phyloP scores from a whole-genome alignment of 2,797 vertebrate species.

The Lateolabrax maculatus region DNA sequence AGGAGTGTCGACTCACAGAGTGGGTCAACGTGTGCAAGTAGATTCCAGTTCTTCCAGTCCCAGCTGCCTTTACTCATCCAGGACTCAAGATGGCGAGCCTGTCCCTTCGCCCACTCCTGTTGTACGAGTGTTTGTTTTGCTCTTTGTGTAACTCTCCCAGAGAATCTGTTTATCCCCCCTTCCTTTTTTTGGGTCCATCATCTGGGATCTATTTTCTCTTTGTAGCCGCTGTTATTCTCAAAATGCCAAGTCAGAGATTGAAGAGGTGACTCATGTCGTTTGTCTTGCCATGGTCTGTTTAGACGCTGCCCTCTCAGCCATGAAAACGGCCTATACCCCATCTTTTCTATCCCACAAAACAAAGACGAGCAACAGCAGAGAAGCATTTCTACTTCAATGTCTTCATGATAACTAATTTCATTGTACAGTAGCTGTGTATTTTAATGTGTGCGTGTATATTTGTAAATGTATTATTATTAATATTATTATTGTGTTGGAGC shows the following conservation, averaged over 20 bases:
- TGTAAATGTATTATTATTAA: constrained; percentile 82
- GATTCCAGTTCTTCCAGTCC: constrained; percentile 10
- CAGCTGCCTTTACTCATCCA: constrained; percentile 47
- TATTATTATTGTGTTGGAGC: constrained; percentile 70
- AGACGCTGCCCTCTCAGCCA: constrained; percentile 78
- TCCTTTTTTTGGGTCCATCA: constrained; percentile 76
- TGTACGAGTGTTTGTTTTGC: constrained; percentile 68
- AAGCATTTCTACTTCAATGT: constrained; percentile 58
- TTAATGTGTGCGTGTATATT: constrained; percentile 77
- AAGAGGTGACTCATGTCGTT: constrained; percentile 87
- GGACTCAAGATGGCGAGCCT: constrained; percentile 72
- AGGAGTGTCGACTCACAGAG: constrained; percentile 92
- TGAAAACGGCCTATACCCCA: constrained; percentile 74
- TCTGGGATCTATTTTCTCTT: constrained; percentile 87
- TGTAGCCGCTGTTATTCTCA: constrained; percentile 86
- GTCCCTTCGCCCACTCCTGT: constrained; percentile 55
- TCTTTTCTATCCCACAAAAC: constrained; percentile 67
- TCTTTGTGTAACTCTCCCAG: constrained; percentile 77
- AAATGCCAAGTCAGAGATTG: constrained; percentile 87
- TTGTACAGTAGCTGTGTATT: constrained; percentile 76
- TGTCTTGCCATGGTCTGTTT: constrained; percentile 80
- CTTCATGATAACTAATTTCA: constrained; percentile 59
- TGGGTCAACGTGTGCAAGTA: constrained; percentile 94
- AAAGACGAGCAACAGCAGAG: constrained; percentile 64
- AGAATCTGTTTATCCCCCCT: constrained; percentile 68